Base-by-base conservation (phyloP, 2,113 vertebrate species). In the Nipponia nippon region DNA sequence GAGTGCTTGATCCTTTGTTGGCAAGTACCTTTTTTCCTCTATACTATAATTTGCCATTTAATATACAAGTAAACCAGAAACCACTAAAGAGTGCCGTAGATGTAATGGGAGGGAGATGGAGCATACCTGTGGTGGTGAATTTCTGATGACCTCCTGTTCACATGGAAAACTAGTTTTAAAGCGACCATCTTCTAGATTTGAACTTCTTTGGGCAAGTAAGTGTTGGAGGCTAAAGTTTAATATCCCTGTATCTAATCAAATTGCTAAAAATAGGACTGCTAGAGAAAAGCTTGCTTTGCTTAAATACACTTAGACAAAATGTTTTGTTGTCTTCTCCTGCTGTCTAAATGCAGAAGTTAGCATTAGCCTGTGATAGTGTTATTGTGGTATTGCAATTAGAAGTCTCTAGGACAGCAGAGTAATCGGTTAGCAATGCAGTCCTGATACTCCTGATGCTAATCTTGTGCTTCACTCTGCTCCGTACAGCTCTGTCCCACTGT, bases 1-100 rank as follows among this genome's bases (percentile, higher is more conserved):
- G 89, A 61, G 78, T 93, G 34, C 89, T 94, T 91, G 81, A 85
- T 91, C 84, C 61, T 95, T 87, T 87, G 47, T 79, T 85, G 70
- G 75, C 87, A 85, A 91, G 62, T 73, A 76, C 49, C 21, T 87
- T 82, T 52, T 80, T 59, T 0, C 7, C 32, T 23, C 27, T 23
- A 4, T 58, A 6, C 32, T 83, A 6, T n/a, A 63, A 90, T 75
- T 88, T 90, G 32, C 92, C 29, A 36, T 88, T 83, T 95, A 80
- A 36, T 83, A 36, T 53, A 56, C 19, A 49, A 83, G 69, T 61
- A 65, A 50, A 47, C 49, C n/a, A 93, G 67, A 86, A 79, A 78
- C 78, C 61, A 30, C 40, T 46, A 30, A 36, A 16, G 18, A 65
- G 70, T 56, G 69, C 58, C 22, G 66, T 49, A 53, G 23, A 69